Base-by-base conservation (phyloP, 2,113 vertebrate species). In the Neopipo cinnamomea region DNA sequence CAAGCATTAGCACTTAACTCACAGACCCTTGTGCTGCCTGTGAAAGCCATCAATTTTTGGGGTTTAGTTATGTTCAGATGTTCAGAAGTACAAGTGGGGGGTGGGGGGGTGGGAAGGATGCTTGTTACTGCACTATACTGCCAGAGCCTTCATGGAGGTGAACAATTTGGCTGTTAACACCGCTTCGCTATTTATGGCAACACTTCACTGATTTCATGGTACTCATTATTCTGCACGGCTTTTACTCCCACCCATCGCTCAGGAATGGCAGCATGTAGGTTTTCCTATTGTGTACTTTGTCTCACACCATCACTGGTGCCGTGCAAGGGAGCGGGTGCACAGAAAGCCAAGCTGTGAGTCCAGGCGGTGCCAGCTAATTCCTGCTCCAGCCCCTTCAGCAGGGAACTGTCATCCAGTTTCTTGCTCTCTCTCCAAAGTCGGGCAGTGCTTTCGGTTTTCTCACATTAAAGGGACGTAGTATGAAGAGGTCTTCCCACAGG, bases 1-100 rank as follows among this genome's bases (percentile, higher is more conserved):
- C 84, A 87, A 53, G 37, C 76, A 63, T 93, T 78, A 89, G 93
- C 65, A 75, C 83, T 89, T 84, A 91, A 44, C 83, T 88, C 73
- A 65, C 0, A 0, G 44, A 15, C 56, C 42, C 68, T 23, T 44
- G 85, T 78, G 66, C 70, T 82, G 41, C 24, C 87, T 89, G 22
- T 52, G 87, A 89, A 87, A 87, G 53, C 52, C 33, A n/a, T 84
- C 68, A 8, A 0, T 78, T 78, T 86, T 22, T 6, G 7, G 61
- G 30, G 6, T 41, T 92, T 88, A 91, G 80, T 91, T 91, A 31
- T 33, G 61, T 80, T 88, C 81, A 72, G 88, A 31, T 33, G 61
- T 80, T 88, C 81, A 72, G 88, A 88, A 76, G 80, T 70, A 19
- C 27, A 85, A 70, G 14, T 55, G 49, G 13, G 25, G n/a, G n/a